Base-by-base conservation (phyloP, 2,888 invertebrate species). In the Euspilapteryx auroguttella region DNA sequence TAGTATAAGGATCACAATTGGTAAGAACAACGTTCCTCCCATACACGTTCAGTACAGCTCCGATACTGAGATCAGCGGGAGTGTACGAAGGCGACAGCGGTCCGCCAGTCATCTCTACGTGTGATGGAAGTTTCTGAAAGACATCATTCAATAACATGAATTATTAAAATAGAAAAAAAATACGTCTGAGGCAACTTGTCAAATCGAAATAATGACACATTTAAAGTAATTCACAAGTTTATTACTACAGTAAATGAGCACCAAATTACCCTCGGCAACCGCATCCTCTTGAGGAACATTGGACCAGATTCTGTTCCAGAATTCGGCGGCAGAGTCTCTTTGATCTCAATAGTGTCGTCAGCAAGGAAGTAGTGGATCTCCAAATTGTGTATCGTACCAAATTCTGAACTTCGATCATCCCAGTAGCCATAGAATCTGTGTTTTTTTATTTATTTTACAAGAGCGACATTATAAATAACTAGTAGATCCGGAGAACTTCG, bases 311-410 rank as follows among this genome's bases (percentile, higher is more conserved):
- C 86, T 25, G 81, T 75, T 0, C 89, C 89, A 1, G 86, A 83
- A 47, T 86, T 86, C 0, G 79, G 65, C 1, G 79, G 69, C 27
- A 83, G 52, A 23, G 78, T 78, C 62, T 94, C 94, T 41, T 87
- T 86, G 4, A 96, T 86, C 55, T 94, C 93, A 7, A 95, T 86
- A 0, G 93, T 93, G 44, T 92, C 90, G 46, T 95, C 94, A 0
- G 89, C 84, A 25, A 95, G 69, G 61, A 87, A 94, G 50, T 89
- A 95, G 46, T 87, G 85, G 9, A 96, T 71, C 47, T 91, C 86
- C 33, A 95, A 61, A 41, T 84, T 76, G 37, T 93, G 87, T 13
- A 91, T 58, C 32, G 84, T 82, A 1, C 94, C 94, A 47, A 85
- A 85, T 47, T 86, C 82, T 1, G 82, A 82, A 8, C 82, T 80